Evolutionary conservation across 2,113 vertebrate species (phyloP).

Genomic region (Tragelaphus scriptus): DNA sequence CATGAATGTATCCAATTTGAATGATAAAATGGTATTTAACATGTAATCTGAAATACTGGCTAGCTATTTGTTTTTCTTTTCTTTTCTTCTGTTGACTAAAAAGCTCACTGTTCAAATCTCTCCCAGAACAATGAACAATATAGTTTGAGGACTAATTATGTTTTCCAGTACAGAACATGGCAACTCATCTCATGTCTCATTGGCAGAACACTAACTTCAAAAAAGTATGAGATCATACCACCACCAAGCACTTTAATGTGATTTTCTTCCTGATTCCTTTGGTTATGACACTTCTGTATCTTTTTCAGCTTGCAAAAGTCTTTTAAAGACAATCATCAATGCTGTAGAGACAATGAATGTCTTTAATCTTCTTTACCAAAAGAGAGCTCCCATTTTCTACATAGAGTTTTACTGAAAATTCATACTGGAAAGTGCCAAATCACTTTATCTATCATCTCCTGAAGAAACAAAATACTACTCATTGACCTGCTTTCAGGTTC

Average conservation of each 20-base stretch:
- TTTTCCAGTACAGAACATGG: background rate
- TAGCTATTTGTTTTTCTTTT: background rate
- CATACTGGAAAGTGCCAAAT: background rate
- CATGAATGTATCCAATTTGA: background rate
- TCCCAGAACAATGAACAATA: background rate
- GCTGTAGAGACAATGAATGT: background rate
- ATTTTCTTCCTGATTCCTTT: background rate
- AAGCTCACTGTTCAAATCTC: background rate
- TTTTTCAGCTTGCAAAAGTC: background rate
- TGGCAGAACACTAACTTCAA: background rate
- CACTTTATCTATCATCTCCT: background rate
- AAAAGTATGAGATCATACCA: background rate
- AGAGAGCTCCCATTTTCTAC: background rate
- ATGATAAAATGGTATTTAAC: background rate
- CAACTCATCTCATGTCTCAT: background rate
- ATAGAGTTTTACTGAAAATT: background rate
- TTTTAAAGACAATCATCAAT: background rate
- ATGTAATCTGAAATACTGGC: background rate
- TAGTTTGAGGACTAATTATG: background rate
- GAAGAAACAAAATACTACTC: background rate
- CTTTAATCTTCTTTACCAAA: background rate
- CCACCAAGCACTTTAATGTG: background rate
- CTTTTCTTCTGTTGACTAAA: background rate
- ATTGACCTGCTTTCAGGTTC: background rate
- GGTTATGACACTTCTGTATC: background rate